Conservation (phyloP, 2,888 invertebrate genomes). For the Tiphia femorata region DNA sequence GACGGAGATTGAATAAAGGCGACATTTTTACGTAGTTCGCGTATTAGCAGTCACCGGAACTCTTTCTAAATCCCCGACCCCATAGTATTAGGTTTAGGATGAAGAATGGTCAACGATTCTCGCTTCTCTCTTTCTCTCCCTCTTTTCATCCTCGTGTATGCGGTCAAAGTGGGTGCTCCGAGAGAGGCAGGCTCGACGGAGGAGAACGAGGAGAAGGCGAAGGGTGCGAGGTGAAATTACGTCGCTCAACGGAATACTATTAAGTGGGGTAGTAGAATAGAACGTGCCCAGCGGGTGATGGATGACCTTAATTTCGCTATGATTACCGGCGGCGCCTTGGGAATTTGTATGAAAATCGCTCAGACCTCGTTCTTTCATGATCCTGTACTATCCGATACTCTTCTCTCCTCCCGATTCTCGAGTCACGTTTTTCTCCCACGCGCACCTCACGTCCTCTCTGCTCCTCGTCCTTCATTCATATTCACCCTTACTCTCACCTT, state of each 20-base stretch:
- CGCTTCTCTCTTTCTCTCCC: slow-evolving; percentile 9
- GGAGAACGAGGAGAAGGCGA: background rate
- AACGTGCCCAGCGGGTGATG: slow-evolving; percentile 51
- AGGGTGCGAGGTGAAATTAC: slow-evolving; percentile 52
- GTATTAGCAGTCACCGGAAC: too few species aligned
- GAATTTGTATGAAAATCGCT: slow-evolving; percentile 61
- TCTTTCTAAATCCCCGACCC: too few species aligned
- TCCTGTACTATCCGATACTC: slow-evolving; percentile 22
- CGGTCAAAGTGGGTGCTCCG: slow-evolving; percentile 12
- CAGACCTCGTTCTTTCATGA: slow-evolving; percentile 44
- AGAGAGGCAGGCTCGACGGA: background rate
- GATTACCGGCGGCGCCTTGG: slow-evolving; percentile 57
- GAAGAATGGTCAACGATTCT: too few species aligned
- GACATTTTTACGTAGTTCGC: too few species aligned
- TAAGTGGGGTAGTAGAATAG: slow-evolving; percentile 50
- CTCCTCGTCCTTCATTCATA: slow-evolving; percentile 4
- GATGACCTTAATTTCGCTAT: slow-evolving; percentile 61
- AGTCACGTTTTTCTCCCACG: too few species aligned
- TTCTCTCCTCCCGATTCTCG: background rate
- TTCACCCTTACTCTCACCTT: background rate
- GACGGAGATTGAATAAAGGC: too few species aligned
- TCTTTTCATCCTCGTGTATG: slow-evolving; percentile 15
- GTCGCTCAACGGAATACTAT: slow-evolving; percentile 56
- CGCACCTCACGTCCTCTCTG: background rate
- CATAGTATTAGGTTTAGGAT: too few species aligned